A percentile compares a stretch with the other conserved stretches of the same genome.
These are phyloP conservation scores for Neopelma chrysocephalum DNA, from an alignment of 2,797 vertebrate species.

Conservation along the genomic window DNA sequence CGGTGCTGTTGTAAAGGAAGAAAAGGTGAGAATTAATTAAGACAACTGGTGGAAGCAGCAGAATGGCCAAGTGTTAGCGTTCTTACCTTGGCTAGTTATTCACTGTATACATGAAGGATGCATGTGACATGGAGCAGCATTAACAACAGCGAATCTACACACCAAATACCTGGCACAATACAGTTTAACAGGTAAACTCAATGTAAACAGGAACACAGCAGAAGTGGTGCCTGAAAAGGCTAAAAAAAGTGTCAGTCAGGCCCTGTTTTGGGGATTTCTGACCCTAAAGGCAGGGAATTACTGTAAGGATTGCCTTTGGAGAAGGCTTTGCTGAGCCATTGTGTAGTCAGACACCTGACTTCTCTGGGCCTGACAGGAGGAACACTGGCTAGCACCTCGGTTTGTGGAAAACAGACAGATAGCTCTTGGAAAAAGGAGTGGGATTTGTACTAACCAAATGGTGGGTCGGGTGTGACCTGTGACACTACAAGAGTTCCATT, in stretches of 20 bases:
- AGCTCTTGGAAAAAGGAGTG: neutral
- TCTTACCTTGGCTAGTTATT: neutral
- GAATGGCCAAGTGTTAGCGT: neutral
- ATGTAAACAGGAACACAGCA: rapidly evolving
- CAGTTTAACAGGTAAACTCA: neutral
- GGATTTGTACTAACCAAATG: neutral
- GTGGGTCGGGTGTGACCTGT: neutral
- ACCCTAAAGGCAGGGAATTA: neutral
- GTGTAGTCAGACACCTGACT: neutral
- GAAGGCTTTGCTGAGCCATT: neutral
- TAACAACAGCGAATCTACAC: neutral
- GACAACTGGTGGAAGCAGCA: neutral
- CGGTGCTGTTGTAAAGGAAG: neutral
- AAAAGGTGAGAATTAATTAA: neutral
- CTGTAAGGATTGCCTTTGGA: neutral
- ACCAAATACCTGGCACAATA: neutral
- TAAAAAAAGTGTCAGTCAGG: neutral
- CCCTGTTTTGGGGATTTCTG: neutral
- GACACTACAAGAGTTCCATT: neutral
- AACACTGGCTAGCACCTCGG: neutral
- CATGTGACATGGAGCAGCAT: neutral
- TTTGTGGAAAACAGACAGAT: neutral
- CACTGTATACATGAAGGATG: neutral
- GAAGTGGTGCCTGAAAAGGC: neutral
- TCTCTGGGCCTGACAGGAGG: neutral